phyloP scores from a whole-genome alignment of 2,113 vertebrate genomes.

The Upupa epops region DNA sequence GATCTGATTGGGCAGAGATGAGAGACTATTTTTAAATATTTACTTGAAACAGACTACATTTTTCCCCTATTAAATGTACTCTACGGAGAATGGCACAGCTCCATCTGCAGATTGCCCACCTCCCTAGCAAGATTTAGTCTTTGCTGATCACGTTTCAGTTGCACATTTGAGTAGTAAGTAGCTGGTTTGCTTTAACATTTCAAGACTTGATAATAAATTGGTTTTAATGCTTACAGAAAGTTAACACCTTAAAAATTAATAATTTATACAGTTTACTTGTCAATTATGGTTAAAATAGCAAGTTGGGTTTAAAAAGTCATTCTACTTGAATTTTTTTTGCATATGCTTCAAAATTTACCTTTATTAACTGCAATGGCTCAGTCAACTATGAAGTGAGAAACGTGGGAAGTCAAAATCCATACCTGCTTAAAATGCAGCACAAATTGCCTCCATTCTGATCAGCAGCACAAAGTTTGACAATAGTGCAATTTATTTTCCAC shows the following conservation, averaged over 20 bases:
- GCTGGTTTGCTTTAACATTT: not conserved
- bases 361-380: not conserved
- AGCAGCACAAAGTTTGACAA: not conserved
- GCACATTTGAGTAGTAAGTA: not conserved
- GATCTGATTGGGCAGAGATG: not conserved
- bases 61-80: not conserved
- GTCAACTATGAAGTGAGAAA: not conserved
- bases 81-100: not conserved
- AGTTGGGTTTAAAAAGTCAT: not conserved
- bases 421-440: constrained; percentile 44
- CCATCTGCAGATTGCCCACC: not conserved
- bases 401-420: not conserved
- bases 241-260: not conserved
- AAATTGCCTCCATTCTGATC: constrained; percentile 4
- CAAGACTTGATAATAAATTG: not conserved
- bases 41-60: no score
- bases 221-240: not conserved
- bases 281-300: not conserved
- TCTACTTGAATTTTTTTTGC: not conserved
- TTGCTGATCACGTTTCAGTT: not conserved
- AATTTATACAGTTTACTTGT: not conserved
- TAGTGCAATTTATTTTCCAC: constrained; percentile 31
- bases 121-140: not conserved
- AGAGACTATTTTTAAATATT: not conserved
- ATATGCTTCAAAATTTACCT: not conserved